A percentile compares a stretch with the other conserved stretches of the same genome.
Conservation (phyloP, 2,888 invertebrate species). For the Zygaena filipendulae region DNA sequence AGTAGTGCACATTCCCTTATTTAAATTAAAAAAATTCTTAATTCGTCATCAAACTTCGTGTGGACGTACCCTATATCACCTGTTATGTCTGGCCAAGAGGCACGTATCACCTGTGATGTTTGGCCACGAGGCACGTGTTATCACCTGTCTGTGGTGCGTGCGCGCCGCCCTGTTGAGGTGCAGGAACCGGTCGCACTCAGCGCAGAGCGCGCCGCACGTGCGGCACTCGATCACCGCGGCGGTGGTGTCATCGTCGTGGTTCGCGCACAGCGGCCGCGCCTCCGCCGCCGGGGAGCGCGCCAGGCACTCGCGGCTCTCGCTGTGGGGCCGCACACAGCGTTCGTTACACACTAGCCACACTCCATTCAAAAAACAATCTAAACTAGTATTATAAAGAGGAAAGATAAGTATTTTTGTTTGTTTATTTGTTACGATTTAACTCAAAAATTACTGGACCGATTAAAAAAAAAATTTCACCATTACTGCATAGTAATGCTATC, state of each 20-base stretch:
- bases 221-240: slow-evolving; percentile 93
- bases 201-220: slow-evolving; percentile 91
- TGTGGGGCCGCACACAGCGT: neutral
- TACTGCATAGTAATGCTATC: too few relatives aligned
- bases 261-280: slow-evolving; percentile 85
- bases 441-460: too few relatives aligned
- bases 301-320: slow-evolving; percentile 8
- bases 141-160: slow-evolving; percentile 86
- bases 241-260: slow-evolving; percentile 97
- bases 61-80: too few relatives aligned
- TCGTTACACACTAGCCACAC: neutral
- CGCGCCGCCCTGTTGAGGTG: slow-evolving; percentile 91
- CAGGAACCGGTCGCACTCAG: slow-evolving; percentile 95
- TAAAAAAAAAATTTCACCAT: neutral
- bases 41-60: too few relatives aligned
- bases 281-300: slow-evolving; percentile 31
- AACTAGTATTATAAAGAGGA: too few relatives aligned
- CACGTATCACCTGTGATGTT: too few relatives aligned
- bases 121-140: too few relatives aligned
- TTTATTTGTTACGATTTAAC: too few relatives aligned
- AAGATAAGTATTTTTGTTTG: too few relatives aligned
- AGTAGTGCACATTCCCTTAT: too few relatives aligned
- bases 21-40: too few relatives aligned
- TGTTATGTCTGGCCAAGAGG: too few relatives aligned
- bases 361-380: neutral